Evolutionary conservation across 2,888 invertebrate genomes (phyloP).

Genomic region (Dorcus hopei): DNA sequence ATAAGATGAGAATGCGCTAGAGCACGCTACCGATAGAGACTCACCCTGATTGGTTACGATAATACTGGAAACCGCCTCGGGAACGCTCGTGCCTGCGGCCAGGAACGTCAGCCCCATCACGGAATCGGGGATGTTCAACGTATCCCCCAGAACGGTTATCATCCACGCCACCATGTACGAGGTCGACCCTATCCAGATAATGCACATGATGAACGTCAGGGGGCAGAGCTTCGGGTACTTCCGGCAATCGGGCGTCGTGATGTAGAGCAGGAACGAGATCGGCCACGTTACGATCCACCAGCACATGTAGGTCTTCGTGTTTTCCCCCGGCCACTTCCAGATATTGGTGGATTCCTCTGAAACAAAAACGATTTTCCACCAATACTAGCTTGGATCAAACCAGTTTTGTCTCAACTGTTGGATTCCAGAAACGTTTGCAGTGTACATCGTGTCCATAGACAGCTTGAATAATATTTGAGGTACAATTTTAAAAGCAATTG

Average conservation of each 20-base stretch:
- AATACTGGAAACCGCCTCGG: conserved; percentile 82
- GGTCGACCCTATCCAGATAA: conserved; percentile 76
- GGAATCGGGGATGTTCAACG: conserved; percentile 76
- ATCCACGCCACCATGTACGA: conserved; percentile 87
- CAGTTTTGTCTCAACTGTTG: too few species aligned
- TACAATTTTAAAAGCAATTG: too few species aligned
- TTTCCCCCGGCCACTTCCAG: conserved; percentile 59
- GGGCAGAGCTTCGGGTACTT: conserved; percentile 59
- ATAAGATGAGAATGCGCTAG: too few species aligned
- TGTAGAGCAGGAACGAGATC: conserved; percentile 64
- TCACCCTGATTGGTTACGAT: conserved; percentile 78
- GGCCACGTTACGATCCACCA: conserved; percentile 72
- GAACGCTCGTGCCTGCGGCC: conserved; percentile 82
- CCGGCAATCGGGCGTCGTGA: conserved; percentile 77
- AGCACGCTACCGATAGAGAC: too few species aligned
- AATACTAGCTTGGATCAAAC: too few species aligned
- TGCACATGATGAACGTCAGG: conserved; percentile 74
- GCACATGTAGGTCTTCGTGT: conserved; percentile 47
- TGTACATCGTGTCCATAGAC: too few species aligned
- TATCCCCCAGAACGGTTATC: conserved; percentile 76
- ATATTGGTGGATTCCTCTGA: conserved; percentile 48
- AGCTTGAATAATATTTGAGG: too few species aligned
- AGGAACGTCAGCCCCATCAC: conserved; percentile 82
- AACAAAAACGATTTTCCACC: conserved; percentile 17
- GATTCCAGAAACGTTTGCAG: too few species aligned